Base-by-base conservation (phyloP, 2,888 invertebrate genomes). In the Nomada fucata region DNA sequence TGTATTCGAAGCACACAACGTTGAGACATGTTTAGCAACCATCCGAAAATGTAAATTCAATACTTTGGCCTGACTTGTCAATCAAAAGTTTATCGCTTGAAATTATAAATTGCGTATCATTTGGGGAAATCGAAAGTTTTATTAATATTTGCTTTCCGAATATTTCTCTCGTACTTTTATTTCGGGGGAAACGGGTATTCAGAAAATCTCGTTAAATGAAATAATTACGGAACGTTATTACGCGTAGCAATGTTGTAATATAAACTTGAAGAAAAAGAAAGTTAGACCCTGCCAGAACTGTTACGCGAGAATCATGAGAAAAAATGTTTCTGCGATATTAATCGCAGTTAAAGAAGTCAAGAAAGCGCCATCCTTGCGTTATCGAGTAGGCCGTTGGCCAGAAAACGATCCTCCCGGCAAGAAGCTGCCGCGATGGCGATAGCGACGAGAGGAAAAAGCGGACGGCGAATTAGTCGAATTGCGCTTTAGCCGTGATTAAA, bases 381-480 rank as follows among this genome's bases (percentile, higher is more conserved):
- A 69, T 18, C 2, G 13, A 18, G 50, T 64, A 9, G 36, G 1
- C 18, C 1, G 15, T n/a, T n/a, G 13, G 61, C 42, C 44, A 18
- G 52, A 23, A 23, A 63, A 72, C 55, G 47, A 71, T 64, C 44
- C 47, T 18, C 26, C 11, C 42, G 59, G 44, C 15, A 23, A 18
- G 20, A 55, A 44, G 55, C 11, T 55, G 44, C 61, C 26, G 55
- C 72, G 52, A 76, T 29, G 26, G 29, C 69, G 60, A 47, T n/a
- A 50, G 53, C 50, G 50, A 76, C 7, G 44, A 10, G 36, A 47
- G 15, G 20, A 7, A 64, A n/a, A 64, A 60, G 55, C 15, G 11
- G 60, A 63, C 47, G 75, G 42, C 5, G 60, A 76, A 79, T 72
- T 50, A 70, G 79, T 71, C 47, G 73, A 67, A 74, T 76, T 64